phyloP scores from a whole-genome alignment of 2,797 vertebrate genomes.

The Sebastes hubbsi region DNA sequence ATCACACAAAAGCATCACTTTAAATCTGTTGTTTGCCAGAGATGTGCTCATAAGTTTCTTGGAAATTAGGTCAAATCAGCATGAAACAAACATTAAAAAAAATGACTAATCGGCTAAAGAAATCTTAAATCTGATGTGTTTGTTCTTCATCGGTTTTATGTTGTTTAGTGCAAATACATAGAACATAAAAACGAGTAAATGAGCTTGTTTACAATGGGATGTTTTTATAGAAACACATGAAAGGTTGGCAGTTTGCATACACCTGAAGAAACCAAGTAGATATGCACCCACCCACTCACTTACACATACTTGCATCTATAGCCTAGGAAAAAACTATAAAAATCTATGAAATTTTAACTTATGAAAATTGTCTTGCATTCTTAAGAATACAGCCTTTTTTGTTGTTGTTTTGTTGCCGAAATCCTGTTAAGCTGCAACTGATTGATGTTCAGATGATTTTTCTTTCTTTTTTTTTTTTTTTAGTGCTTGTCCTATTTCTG shows the following conservation, averaged over 20 bases:
- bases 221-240: neutral
- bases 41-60: no score
- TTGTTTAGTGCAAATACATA: neutral
- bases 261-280: neutral
- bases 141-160: neutral
- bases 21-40: no score
- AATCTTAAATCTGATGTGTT: neutral
- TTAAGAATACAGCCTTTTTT: neutral
- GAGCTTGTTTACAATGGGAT: neutral
- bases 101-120: no score
- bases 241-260: neutral
- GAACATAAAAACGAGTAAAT: neutral
- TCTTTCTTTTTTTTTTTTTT: neutral
- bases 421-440: slow-evolving; percentile 20
- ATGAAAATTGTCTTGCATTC: neutral
- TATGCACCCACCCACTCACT: neutral
- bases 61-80: no score
- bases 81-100: no score
- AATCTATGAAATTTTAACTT: neutral
- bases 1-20: no score
- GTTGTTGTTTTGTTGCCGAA: slow-evolving; percentile 20
- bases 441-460: slow-evolving; percentile 34
- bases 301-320: no score
- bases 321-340: neutral
- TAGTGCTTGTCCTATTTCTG: slow-evolving; percentile 29